Base-by-base conservation (phyloP, 2,888 invertebrate genomes). In the Phragmatobia fuliginosa region DNA sequence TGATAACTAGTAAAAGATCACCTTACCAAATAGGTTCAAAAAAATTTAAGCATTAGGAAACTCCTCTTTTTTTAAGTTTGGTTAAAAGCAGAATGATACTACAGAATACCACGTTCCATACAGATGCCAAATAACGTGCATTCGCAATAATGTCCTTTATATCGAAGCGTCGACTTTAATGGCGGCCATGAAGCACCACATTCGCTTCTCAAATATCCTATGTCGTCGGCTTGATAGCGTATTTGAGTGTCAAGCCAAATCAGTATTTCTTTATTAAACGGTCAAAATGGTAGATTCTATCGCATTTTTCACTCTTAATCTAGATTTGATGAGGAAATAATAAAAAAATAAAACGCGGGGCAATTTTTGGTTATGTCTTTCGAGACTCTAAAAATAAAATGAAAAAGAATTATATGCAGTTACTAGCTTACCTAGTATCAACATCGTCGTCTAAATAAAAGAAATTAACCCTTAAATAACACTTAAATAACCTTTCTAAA, bases 91-190 rank as follows among this genome's bases (percentile, higher is more conserved):
- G 78, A 73, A 78, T 75, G 71, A 73, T 71, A 78, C 75, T 74
- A 11, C 59, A 63, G 32, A 5, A 31, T n/a, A 64, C 36, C 25
- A 60, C 32, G 67, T 66, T 66, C 62, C 21, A 62, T n/a, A 33
- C 73, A 75, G 62, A 64, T 83, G 82, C 83, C 83, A 81, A 81
- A 81, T 83, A 61, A 76, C 83, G 77, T 79, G 83, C 79, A 79
- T 67, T 68, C 65, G 74, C 82, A 79, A 79, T 82, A 81, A 81
- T 81, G 74, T 71, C 77, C 60, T 72, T 70, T 74, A 82, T 77
- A 74, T 72, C 75, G 75, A 72, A 71, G 64, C 61, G 60, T 16
- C 33, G 38, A 78, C 70, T 78, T 74, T 81, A 80, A 80, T 82
- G 82, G 75, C 82, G 71, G 73, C 82, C 74, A 76, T 81, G 82